These are phyloP conservation scores for Potamilus streckersoni DNA, from an alignment of 1,140 invertebrate species.

Conservation along the genomic window DNA sequence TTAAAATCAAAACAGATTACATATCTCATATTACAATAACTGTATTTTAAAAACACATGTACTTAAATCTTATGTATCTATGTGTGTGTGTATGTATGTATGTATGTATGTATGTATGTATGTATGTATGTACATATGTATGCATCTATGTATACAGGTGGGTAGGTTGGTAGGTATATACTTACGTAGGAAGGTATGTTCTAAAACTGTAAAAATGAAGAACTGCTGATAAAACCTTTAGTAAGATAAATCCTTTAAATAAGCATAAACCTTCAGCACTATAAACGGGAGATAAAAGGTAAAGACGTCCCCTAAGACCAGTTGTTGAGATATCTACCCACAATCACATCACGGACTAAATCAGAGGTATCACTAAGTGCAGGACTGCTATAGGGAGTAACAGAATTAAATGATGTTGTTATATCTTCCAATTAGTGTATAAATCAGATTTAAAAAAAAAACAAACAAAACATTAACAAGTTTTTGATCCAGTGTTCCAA, in stretches of 20 bases:
- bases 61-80: background rate
- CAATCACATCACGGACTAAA: background rate
- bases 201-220: background rate
- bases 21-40: background rate
- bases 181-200: background rate
- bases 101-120: too few relatives aligned
- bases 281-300: background rate
- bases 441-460: background rate
- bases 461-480: background rate
- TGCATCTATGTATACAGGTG: background rate
- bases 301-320: background rate
- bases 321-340: background rate
- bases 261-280: background rate
- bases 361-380: background rate
- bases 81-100: too few relatives aligned
- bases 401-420: background rate
- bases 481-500: background rate
- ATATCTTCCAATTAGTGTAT: background rate
- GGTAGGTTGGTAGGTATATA: too few relatives aligned
- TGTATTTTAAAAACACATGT: background rate
- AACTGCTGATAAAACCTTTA: background rate
- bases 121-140: background rate
- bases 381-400: background rate
- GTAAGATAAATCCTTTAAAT: background rate
- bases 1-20: constrained; percentile 5